phyloP scores from a whole-genome alignment of 2,113 vertebrate genomes.

The Rhinogobius similis region DNA sequence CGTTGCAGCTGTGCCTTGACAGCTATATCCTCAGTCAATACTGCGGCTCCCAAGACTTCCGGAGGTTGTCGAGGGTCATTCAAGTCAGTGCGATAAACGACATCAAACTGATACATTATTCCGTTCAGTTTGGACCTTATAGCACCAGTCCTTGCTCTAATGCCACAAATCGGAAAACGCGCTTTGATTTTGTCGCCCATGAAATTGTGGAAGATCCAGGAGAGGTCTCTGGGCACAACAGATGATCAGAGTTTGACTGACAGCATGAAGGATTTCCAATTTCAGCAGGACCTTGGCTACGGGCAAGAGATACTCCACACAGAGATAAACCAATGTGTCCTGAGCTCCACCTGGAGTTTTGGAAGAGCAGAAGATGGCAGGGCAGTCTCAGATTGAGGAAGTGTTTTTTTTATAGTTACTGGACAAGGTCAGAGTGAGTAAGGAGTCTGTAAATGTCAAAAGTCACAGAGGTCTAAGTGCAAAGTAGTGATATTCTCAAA shows the following conservation, averaged over 20 bases:
- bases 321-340: conserved; percentile 21
- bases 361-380: background rate
- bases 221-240: conserved; percentile 29
- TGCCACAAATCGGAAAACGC: conserved; percentile 36
- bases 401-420: background rate
- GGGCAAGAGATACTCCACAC: conserved; percentile 14
- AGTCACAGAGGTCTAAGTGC: background rate
- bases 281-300: conserved; percentile 43
- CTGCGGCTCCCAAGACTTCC: conserved; percentile 7
- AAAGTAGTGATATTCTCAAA: background rate
- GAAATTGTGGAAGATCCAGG: conserved; percentile 26
- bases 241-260: conserved; percentile 27
- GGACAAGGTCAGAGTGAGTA: background rate
- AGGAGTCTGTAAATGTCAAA: background rate
- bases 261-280: conserved; percentile 46
- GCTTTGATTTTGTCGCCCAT: conserved; percentile 40
- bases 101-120: conserved; percentile 20
- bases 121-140: conserved; percentile 10
- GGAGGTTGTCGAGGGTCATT: conserved; percentile 7
- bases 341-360: conserved; percentile 4
- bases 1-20: conserved; percentile 7
- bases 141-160: conserved; percentile 28
- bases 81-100: conserved; percentile 23
- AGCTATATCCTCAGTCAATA: background rate
- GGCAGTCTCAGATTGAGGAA: background rate